Evolutionary conservation across 1,140 invertebrate species (phyloP).

Genomic region (Eupeodes corollae): DNA sequence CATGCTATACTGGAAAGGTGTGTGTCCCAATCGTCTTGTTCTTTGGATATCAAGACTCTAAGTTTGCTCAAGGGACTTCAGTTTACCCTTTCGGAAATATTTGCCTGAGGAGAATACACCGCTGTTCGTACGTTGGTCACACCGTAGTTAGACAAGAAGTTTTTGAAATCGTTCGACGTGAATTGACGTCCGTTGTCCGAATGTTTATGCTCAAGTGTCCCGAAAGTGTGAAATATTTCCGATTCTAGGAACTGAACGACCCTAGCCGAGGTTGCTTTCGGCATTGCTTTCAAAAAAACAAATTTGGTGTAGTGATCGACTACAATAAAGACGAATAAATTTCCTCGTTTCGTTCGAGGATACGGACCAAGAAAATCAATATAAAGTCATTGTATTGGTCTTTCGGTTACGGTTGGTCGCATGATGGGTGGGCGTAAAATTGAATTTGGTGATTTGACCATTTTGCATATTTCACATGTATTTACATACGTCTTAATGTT

Average conservation of each 20-base stretch:
- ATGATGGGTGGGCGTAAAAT: conserved; percentile 3
- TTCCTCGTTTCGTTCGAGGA: conserved; percentile 4
- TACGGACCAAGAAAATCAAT: conserved; percentile 3
- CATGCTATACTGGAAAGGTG: background rate
- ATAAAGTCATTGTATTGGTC: conserved; percentile 10
- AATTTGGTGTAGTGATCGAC: conserved; percentile 10
- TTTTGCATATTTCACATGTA: conserved; percentile 4
- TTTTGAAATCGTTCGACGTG: conserved; percentile 1
- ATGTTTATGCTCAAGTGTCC: conserved; percentile 4
- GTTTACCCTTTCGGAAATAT: background rate
- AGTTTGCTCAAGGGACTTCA: background rate
- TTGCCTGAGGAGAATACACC: no score
- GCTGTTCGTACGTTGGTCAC: no score
- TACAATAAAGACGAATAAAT: conserved; percentile 8
- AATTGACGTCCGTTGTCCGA: conserved; percentile 12
- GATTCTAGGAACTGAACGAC: conserved; percentile 5
- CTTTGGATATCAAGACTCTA: background rate
- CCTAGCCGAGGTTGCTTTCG: conserved; percentile 5
- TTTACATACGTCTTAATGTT: background rate
- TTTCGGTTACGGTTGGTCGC: background rate
- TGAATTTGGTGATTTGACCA: background rate
- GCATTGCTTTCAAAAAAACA: conserved; percentile 10
- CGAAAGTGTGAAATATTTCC: conserved; percentile 10
- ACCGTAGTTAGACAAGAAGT: conserved; percentile 1
- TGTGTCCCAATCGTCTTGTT: background rate